Evolutionary conservation across 2,113 vertebrate genomes (phyloP), one percentile per base, ranked within the genome.

Genomic region (Paradisaea rubra): DNA sequence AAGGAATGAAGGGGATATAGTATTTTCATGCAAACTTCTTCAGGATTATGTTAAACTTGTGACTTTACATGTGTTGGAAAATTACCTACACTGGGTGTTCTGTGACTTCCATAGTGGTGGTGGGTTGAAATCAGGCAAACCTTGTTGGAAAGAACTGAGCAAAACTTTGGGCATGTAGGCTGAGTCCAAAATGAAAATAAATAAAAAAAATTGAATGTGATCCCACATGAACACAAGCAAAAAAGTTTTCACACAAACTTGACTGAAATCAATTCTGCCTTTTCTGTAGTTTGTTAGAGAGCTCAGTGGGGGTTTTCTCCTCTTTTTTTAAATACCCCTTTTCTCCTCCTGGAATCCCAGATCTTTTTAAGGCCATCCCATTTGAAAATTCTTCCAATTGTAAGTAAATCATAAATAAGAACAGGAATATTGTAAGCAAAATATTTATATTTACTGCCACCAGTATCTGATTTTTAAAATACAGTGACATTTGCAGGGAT

Each of bases 361-460:
- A 35, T 71, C n/a, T 45, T 72, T 86, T 89, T n/a, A 66, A 69
- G 52, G 63, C n/a, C 44, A 64, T 85, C 72, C 6, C 20, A 49
- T 18, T 18, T 88, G 68, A 80, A 94, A 91, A 93, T 71, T 21
- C 22, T 90, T 92, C 49, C 11, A 77, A 37, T 47, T 89, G 3
- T 42, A 87, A 85, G 20, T 79, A 81, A 74, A 91, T 68, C 25
- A 12, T 78, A 85, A 89, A 80, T 79, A 79, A 57, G 90, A 84
- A 72, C 64, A 73, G 41, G 70, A 83, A 27, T 66, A 60, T 78
- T 91, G 31, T 39, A 91, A 83, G 71, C 52, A 94, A 93, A 94
- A 95, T 91, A 91, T 93, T 93, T 96, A 71, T 91, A 80, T 88
- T 91, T 91, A 54, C 59, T 93, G 66, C 66, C 49, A 74, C 50